Evolutionary conservation across 2,113 vertebrate species (phyloP).

Genomic region (Narcine bancroftii): DNA sequence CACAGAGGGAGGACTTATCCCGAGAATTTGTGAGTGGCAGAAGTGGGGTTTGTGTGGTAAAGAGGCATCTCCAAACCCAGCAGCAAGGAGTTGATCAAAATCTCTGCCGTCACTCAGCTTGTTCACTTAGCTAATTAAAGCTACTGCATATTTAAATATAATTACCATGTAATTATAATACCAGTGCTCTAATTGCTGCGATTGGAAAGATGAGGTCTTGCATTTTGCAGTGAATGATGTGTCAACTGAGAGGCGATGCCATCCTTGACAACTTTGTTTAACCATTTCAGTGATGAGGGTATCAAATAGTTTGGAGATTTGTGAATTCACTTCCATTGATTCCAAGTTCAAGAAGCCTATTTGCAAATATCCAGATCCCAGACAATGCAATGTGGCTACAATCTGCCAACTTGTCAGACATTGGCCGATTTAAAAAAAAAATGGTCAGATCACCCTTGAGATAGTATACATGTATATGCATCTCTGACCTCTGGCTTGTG

Average conservation of each 20-base stretch:
- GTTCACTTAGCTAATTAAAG: conserved; percentile 24
- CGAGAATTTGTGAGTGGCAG: neutral
- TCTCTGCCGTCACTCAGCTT: neutral
- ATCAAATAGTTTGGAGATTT: neutral
- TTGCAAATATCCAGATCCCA: neutral
- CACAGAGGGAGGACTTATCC: no score
- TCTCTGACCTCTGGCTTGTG: no score
- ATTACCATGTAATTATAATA: conserved; percentile 35
- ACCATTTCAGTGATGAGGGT: conserved; percentile 1
- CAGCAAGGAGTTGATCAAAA: neutral
- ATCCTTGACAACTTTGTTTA: neutral
- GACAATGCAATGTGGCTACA: neutral
- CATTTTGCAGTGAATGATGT: neutral
- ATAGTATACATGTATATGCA: no score
- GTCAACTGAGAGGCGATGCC: neutral
- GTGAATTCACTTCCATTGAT: neutral
- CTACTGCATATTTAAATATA: conserved; percentile 30
- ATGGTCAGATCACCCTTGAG: no score
- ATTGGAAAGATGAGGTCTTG: neutral
- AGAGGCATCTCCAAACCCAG: neutral
- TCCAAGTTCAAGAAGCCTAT: neutral
- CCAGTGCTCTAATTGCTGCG: neutral
- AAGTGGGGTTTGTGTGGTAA: neutral
- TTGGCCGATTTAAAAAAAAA: no score
- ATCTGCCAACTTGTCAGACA: no score